These are phyloP conservation scores for Geopemphigus sp. DNA, from an alignment of 1,140 invertebrate species.

Conservation along the genomic window DNA sequence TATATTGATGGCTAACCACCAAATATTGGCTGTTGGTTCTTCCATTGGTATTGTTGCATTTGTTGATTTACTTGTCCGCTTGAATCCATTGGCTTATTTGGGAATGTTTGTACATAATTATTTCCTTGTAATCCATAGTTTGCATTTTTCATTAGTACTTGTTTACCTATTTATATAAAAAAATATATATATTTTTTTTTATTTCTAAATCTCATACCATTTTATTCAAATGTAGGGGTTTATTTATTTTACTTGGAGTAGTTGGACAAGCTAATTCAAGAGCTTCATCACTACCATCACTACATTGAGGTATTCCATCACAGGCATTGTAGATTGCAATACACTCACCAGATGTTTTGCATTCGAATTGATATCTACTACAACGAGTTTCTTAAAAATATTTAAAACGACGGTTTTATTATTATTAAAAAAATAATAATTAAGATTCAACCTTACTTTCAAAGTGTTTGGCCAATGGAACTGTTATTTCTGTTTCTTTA, in stretches of 20 bases:
- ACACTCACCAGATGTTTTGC: conserved; percentile 80
- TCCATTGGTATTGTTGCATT: conserved; percentile 39
- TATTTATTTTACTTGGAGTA: conserved; percentile 49
- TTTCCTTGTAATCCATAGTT: conserved; percentile 33
- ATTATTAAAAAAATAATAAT: too few species aligned
- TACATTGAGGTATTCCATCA: conserved; percentile 90
- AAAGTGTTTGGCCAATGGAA: conserved; percentile 2
- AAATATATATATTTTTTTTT: too few species aligned
- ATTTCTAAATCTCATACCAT: too few species aligned
- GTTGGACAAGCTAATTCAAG: conserved; percentile 73
- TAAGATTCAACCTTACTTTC: conserved; percentile 30
- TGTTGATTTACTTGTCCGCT: conserved; percentile 9
- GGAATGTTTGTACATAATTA: conserved; percentile 27
- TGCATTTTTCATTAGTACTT: conserved; percentile 7
- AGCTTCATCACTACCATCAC: conserved; percentile 87
- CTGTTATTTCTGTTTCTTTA: conserved; percentile 45
- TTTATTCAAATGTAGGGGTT: neutral
- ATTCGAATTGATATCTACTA: conserved; percentile 82
- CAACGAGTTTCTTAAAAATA: conserved; percentile 57
- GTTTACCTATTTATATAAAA: neutral
- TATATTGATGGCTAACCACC: neutral
- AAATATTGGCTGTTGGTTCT: conserved; percentile 39
- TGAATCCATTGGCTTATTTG: conserved; percentile 37
- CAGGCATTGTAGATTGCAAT: conserved; percentile 95
- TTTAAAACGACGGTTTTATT: neutral